Percentiles rank a stretch among this genome's conserved stretches.
Evolutionary conservation across 2,113 vertebrate species (phyloP).

Genomic region (Chiloscyllium plagiosum): DNA sequence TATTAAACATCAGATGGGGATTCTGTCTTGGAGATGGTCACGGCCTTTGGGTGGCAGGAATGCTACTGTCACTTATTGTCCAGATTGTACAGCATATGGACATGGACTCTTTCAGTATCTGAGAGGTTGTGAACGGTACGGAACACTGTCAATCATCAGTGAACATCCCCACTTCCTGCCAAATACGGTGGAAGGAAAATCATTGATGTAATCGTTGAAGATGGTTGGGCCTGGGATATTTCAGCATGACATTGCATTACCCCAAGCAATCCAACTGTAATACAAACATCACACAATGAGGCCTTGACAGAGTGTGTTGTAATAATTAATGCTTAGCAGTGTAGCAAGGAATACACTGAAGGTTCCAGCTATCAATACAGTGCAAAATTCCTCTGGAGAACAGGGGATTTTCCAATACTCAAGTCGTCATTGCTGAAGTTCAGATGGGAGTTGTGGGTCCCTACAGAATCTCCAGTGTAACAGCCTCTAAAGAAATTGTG

Average conservation of each 20-base stretch:
- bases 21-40: not conserved
- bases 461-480: too few relatives aligned
- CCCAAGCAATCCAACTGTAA: not conserved
- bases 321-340: not conserved
- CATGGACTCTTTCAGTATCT: not conserved
- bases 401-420: not conserved
- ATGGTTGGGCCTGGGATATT: too few relatives aligned
- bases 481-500: too few relatives aligned
- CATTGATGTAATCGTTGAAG: not conserved
- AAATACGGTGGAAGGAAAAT: not conserved
- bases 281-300: not conserved
- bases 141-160: too few relatives aligned
- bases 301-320: too few relatives aligned
- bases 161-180: too few relatives aligned
- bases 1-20: not conserved
- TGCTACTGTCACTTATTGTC: not conserved
- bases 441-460: too few relatives aligned
- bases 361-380: not conserved
- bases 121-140: too few relatives aligned
- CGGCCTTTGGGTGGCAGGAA: not conserved
- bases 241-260: not conserved
- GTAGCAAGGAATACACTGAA: too few relatives aligned
- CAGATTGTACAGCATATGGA: not conserved
- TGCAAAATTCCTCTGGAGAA: not conserved
- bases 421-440: too few relatives aligned